Evolutionary conservation across 2,888 invertebrate species (phyloP).

Genomic region (Acronicta alni): DNA sequence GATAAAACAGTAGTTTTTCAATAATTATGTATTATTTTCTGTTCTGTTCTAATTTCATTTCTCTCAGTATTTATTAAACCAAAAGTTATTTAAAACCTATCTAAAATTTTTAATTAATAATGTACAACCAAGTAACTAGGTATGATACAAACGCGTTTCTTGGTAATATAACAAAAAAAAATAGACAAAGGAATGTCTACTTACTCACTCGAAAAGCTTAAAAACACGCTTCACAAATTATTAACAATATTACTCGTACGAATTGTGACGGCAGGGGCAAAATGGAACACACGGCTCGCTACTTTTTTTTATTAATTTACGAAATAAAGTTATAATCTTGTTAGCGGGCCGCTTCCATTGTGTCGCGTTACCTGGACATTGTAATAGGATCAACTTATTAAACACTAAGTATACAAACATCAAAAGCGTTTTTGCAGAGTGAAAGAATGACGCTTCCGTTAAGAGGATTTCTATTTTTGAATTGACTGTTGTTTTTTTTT

Average conservation of each 20-base stretch:
- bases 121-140: too few species aligned
- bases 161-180: neutral
- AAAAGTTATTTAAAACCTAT: too few species aligned
- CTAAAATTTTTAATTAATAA: too few species aligned
- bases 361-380: constrained; percentile 85
- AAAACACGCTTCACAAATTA: constrained; percentile 56
- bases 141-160: too few species aligned
- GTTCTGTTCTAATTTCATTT: too few species aligned
- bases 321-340: constrained; percentile 89
- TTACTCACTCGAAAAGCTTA: constrained; percentile 37
- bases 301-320: constrained; percentile 87
- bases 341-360: constrained; percentile 84
- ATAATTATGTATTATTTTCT: too few species aligned
- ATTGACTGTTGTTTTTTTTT: constrained; percentile 40
- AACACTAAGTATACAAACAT: constrained; percentile 88
- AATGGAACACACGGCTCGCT: constrained; percentile 74
- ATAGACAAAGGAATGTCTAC: constrained; percentile 3
- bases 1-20: too few species aligned
- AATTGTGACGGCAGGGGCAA: constrained; percentile 59
- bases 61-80: too few species aligned
- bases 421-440: constrained; percentile 81
- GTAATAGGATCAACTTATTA: constrained; percentile 90
- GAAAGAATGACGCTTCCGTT: constrained; percentile 80
- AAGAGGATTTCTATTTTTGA: constrained; percentile 80
- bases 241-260: constrained; percentile 59